Evolutionary conservation across 2,113 vertebrate genomes (phyloP), one percentile per base, ranked within the genome.

Genomic region (Alethe castanea): DNA sequence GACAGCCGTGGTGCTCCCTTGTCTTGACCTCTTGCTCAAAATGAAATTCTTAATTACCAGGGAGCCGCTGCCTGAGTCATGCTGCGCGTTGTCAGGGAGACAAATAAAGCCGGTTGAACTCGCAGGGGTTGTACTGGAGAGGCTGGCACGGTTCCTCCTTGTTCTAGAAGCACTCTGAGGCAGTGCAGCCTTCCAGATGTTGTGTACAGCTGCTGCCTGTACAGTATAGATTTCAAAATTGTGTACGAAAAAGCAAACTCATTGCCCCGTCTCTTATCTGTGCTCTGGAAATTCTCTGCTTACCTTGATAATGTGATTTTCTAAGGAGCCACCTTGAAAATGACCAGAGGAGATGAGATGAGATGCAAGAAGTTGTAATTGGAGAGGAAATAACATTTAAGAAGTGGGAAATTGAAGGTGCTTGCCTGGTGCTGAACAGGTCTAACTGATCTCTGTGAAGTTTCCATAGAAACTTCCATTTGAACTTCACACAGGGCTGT

Each of bases 121-220:
- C 26, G 4, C 10, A 3, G 88, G 4, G 78, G 19, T 62, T 31
- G 12, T 22, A 0, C 6, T 24, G 77, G 48, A 40, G 94, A 6
- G 17, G 9, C 62, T 2, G 59, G 65, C 73, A 8, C 5, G 12
- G 3, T 56, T 79, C 73, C 62, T 82, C 60, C 26, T 16, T 1
- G 16, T 83, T 47, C 60, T 71, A 28, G 78, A 65, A 82, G 65
- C 38, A 3, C 84, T 53, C 70, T 0, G 53, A 93, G 92, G 26
- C 71, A 3, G 53, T 44, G 71, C 14, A 50, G 77, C 29, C 73
- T 56, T 93, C 96, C 79, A 92, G 96, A 91, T 97, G 95, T 90
- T 82, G 0, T 0, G 15, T 78, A 24, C 56, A 94, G 71, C 78
- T 87, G 93, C 86, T 96, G 7, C 29, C 57, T 86, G 67, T 22